Evolutionary conservation across 2,113 vertebrate species (phyloP), one percentile per base, ranked within the genome.

Genomic region (Mus spicilegus): DNA sequence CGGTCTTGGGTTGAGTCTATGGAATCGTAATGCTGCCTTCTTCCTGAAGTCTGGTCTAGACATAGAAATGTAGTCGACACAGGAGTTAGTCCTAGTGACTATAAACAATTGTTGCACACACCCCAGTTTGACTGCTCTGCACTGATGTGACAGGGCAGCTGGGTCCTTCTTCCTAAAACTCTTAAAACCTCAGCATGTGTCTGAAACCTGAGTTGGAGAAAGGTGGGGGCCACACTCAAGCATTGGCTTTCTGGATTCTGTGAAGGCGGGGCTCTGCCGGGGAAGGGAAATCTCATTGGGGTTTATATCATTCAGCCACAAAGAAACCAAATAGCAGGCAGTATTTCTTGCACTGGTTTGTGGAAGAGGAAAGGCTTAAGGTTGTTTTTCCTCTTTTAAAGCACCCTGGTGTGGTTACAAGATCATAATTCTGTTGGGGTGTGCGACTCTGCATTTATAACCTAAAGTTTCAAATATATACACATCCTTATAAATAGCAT

Each of bases 301-400:
- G 91, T 96, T 97, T 70, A 81, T 81, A 88, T 81, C 87, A 92
- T 96, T 93, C 75, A 93, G 33, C 58, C 78, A 94, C 49, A 88
- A 93, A 93, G 91, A 94, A 95, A 95, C 63, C 78, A 89, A 91
- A 91, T 96, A 89, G 75, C 82, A 95, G 13, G 95, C 92, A 93
- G 22, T 54, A 75, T 51, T 96, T 95, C 86, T 91, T 87, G 78
- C 17, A 65, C n/a, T 56, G 1, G 91, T 76, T 95, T 97, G 93
- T 92, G 82, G 61, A 93, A 92, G 33, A 95, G 61, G 69, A 81
- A 84, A 92, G 75, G 56, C 63, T 94, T 95, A 93, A 87, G 76
- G 90, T 92, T 80, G 96, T 10, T 95, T 58, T 94, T 51, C 63
- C 73, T 90, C 54, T 95, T 92, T 87, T 75, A 86, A 93, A 87